Base-by-base conservation (phyloP, 2,113 vertebrate genomes). In the Lipophrys pholis region DNA sequence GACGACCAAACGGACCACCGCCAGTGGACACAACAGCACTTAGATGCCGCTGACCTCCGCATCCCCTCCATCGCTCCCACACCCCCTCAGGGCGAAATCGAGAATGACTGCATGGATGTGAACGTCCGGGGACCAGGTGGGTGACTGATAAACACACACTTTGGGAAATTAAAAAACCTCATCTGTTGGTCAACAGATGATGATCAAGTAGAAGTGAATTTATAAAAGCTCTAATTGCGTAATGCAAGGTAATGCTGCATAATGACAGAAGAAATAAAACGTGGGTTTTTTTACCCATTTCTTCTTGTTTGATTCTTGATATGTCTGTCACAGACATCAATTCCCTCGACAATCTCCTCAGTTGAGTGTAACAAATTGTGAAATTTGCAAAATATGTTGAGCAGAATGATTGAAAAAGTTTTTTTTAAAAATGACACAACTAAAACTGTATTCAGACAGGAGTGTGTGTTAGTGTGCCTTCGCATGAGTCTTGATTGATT, bases 11-110 rank as follows among this genome's bases (percentile, higher is more conserved):
- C 95, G 0, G 98, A 99, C 81, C 97, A 97, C 91, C 92, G 98
- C 53, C 97, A 98, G 91, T 99, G 97, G 98, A 99, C 98, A 0
- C 98, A 98, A 90, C 98, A 99, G 93, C 98, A 99, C 89, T 91
- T 99, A 86, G 97, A 99, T 0, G 98, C 98, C 0, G 98, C 98
- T 0, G 98, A 99, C 86, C 91, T 99, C 60, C 96, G 98, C 6
- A 92, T 95, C 60, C 95, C 97, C 2, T 96, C 96, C 84, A 97
- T 96, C 76, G 98, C 98, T 0, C 97, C 97, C 1, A 99, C 98
- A 0, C 98, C 97, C 0, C 97, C 98, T 0, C 98, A 99, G 92
- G 98, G 98, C 0, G 98, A 99, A 63, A 96, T 95, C 0, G 97
- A 99, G 36, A 92, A 94, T 0, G 97, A 98, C 93, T 97, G 96